Evolutionary conservation across 2,888 invertebrate genomes (phyloP).

Genomic region (Drosophila limbata): DNA sequence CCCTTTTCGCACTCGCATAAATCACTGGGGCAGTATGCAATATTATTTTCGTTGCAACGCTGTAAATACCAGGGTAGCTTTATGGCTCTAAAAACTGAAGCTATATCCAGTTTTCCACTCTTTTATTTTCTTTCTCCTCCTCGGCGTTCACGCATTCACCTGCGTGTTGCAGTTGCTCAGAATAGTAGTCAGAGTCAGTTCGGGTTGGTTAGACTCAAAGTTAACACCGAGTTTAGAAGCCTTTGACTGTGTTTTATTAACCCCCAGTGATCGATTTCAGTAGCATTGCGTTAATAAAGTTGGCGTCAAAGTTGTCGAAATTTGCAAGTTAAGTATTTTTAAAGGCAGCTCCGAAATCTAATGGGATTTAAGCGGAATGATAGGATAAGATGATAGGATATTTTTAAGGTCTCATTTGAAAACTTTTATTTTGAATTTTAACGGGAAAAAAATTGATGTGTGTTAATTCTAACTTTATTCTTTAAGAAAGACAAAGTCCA

Average conservation of each 20-base stretch:
- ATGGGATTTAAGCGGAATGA: conserved; percentile 9
- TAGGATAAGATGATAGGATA: neutral
- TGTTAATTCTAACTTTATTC: too few species aligned
- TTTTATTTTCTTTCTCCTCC: conserved; percentile 19
- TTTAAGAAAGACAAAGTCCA: too few species aligned
- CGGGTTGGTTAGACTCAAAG: conserved; percentile 28
- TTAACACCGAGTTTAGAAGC: conserved; percentile 34
- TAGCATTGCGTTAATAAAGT: conserved; percentile 42
- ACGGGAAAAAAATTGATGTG: too few species aligned
- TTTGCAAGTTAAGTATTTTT: conserved; percentile 37
- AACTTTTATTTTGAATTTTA: too few species aligned
- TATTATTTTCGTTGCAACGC: conserved; percentile 57
- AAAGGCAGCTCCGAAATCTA: conserved; percentile 17
- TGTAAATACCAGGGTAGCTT: conserved; percentile 58
- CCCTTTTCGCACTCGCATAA: conserved; percentile 63
- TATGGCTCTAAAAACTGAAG: conserved; percentile 66
- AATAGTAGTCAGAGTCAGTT: conserved; percentile 25
- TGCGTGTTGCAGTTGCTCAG: conserved; percentile 20
- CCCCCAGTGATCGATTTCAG: conserved; percentile 64
- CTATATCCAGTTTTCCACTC: conserved; percentile 47
- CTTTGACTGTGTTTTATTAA: conserved; percentile 59
- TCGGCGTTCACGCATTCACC: conserved; percentile 45
- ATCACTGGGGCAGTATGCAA: conserved; percentile 61
- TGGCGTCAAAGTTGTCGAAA: conserved; percentile 34
- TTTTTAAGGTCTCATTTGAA: neutral